These are phyloP conservation scores for Crocuta crocuta DNA, from an alignment of 2,113 vertebrate genomes.

Conservation along the genomic window DNA sequence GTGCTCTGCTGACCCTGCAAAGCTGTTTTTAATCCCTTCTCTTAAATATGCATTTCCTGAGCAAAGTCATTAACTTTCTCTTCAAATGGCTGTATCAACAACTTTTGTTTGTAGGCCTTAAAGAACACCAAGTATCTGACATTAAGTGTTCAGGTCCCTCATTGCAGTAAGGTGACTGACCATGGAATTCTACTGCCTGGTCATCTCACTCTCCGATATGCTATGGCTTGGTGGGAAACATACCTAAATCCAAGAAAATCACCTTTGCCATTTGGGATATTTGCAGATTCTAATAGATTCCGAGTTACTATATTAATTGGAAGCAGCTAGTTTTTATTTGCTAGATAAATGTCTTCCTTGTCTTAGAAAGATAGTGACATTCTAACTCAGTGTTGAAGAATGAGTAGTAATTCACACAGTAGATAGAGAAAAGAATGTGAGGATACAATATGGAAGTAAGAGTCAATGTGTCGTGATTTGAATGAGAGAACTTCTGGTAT, in stretches of 20 bases:
- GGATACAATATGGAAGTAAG: neutral
- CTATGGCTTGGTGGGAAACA: neutral
- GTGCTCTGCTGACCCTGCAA: neutral
- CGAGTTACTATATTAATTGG: neutral
- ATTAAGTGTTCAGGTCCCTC: neutral
- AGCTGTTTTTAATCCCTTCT: conserved; percentile 29
- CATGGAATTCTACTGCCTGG: neutral
- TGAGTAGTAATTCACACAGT: neutral
- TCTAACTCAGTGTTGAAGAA: neutral
- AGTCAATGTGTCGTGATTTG: neutral
- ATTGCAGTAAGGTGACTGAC: neutral
- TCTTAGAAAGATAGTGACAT: neutral
- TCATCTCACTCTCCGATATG: neutral
- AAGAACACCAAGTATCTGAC: neutral
- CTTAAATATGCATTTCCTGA: conserved; percentile 41
- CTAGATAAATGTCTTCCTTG: neutral
- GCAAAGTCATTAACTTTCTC: conserved; percentile 42
- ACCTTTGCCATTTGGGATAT: neutral
- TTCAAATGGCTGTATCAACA: neutral
- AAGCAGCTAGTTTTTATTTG: conserved; percentile 2
- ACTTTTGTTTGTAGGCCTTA: neutral
- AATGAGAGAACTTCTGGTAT: neutral
- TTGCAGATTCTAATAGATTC: neutral
- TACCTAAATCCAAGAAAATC: neutral
- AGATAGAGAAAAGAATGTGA: neutral